Conservation (phyloP, 2,113 vertebrate genomes). For the Sinocyclocheilus grahami region DNA sequence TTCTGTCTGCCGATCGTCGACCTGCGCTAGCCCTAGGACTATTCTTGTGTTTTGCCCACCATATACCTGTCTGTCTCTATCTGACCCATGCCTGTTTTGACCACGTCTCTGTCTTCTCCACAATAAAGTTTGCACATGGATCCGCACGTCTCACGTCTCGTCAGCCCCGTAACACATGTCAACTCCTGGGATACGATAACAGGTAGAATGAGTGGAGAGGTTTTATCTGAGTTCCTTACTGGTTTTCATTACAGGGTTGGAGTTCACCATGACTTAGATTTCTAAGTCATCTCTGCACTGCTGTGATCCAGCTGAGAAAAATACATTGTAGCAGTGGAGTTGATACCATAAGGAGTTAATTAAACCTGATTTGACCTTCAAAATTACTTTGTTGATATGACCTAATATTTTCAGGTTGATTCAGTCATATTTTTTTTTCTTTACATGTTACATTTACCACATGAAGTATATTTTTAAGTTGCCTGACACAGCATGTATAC, state of each 20-base stretch:
- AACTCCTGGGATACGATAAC: conserved; percentile 70
- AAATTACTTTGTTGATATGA: background rate
- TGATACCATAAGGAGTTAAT: background rate
- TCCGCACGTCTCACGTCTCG: too few species aligned
- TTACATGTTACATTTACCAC: too few species aligned
- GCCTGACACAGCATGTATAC: too few species aligned
- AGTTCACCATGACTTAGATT: conserved; percentile 23
- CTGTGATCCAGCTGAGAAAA: background rate
- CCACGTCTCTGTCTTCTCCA: too few species aligned
- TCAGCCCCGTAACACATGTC: too few species aligned
- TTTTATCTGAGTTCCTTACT: conserved; percentile 39
- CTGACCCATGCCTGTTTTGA: too few species aligned
- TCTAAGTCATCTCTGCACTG: background rate
- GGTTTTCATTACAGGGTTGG: conserved; percentile 25
- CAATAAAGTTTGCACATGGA: too few species aligned
- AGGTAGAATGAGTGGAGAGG: conserved; percentile 40
- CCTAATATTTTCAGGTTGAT: background rate
- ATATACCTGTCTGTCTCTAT: too few species aligned
- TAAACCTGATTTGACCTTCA: background rate
- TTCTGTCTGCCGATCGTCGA: too few species aligned
- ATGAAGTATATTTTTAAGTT: too few species aligned
- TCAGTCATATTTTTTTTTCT: background rate
- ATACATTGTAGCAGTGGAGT: background rate
- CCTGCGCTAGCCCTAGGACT: too few species aligned
- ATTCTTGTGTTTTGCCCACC: too few species aligned